A percentile compares a stretch with the other conserved stretches of the same genome.
phyloP scores from a whole-genome alignment of 2,888 invertebrate genomes.

The Monopis laevigella region DNA sequence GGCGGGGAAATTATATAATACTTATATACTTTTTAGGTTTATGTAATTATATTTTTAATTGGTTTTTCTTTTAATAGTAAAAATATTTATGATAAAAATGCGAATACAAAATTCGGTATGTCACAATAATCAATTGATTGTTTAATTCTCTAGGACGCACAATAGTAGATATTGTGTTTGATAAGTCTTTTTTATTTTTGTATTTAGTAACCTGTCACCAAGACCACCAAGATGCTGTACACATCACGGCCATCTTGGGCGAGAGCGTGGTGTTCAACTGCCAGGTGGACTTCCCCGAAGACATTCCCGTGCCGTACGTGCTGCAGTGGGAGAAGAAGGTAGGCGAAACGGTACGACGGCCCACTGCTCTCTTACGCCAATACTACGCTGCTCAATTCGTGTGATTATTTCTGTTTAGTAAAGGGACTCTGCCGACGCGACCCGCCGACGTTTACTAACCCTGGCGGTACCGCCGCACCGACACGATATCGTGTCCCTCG shows the following conservation, averaged over 20 bases:
- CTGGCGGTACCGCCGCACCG: conserved; percentile 21
- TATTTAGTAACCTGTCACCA: conserved; percentile 81
- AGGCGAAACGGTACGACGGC: conserved; percentile 93
- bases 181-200: no score
- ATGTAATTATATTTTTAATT: no score
- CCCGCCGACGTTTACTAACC: conserved; percentile 5
- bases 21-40: no score
- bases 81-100: no score
- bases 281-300: conserved; percentile 96
- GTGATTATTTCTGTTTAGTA: conserved; percentile 68
- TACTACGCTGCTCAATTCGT: conserved; percentile 65
- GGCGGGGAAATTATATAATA: no score
- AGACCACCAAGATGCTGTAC: conserved; percentile 92
- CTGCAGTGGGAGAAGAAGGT: conserved; percentile 99
- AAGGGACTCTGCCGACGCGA: conserved; percentile 41
- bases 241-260: conserved; percentile 96
- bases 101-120: no score
- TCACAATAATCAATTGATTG: no score
- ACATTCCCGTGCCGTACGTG: conserved; percentile 96
- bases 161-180: no score
- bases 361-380: conserved; percentile 63
- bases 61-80: no score
- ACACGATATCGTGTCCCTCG: conserved; percentile 46
- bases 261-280: conserved; percentile 98
- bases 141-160: no score